These are phyloP conservation scores for Oxystoma pomonae DNA, from an alignment of 2,888 invertebrate species.

Conservation along the genomic window DNA sequence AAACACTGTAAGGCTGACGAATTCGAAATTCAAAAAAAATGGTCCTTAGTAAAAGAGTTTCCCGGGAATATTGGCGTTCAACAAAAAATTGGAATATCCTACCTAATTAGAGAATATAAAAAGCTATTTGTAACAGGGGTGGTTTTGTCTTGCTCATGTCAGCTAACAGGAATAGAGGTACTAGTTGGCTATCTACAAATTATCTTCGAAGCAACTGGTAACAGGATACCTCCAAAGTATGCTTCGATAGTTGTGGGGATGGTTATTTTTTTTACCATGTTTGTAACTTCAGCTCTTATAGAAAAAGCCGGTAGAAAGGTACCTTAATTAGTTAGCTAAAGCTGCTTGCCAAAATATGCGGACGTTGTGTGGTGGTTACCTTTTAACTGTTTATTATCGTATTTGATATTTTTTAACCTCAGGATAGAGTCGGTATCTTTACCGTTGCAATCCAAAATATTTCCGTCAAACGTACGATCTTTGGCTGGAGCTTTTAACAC, in stretches of 20 bases:
- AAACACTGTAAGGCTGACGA: constrained; percentile 35
- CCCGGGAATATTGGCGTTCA: constrained; percentile 14
- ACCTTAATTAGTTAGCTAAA: constrained; percentile 44
- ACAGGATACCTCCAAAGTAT: constrained; percentile 54
- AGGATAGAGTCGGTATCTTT: constrained; percentile 63
- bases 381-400: constrained; percentile 62
- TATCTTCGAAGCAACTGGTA: constrained; percentile 68
- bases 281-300: constrained; percentile 65
- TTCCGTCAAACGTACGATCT: constrained; percentile 57
- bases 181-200: constrained; percentile 71
- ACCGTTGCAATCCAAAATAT: constrained; percentile 69
- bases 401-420: constrained; percentile 63
- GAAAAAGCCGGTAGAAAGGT: constrained; percentile 69
- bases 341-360: constrained; percentile 30
- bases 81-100: constrained; percentile 43
- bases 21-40: constrained; percentile 7
- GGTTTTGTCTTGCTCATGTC: constrained; percentile 77
- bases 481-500: constrained; percentile 62
- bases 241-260: constrained; percentile 73
- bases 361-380: constrained; percentile 62
- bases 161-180: constrained; percentile 74
- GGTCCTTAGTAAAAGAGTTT: constrained; percentile 4
- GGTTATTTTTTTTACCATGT: constrained; percentile 68
- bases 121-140: constrained; percentile 64
- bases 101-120: constrained; percentile 17